Conservation (phyloP, 2,888 invertebrate species). For the Girardia tigrina region DNA sequence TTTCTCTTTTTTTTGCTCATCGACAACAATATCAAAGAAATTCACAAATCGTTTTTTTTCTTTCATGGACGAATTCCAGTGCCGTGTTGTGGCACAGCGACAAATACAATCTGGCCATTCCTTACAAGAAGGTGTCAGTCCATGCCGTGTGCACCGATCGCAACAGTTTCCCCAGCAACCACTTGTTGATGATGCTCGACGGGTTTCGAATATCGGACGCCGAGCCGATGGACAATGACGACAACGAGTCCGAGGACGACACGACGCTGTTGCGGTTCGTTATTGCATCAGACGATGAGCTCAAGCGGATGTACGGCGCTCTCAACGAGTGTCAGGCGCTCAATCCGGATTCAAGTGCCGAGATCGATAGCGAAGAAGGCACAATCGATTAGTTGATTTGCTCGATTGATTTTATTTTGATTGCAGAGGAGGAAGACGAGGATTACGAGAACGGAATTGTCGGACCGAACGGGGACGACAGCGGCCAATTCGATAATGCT, state of each 20-base stretch:
- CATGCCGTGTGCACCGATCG: constrained; percentile 64
- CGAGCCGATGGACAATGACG: constrained; percentile 54
- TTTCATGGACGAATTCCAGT: too few relatives aligned
- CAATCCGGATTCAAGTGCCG: constrained; percentile 63
- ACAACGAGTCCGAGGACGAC: constrained; percentile 51
- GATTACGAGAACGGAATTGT: not conserved
- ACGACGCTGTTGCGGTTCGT: constrained; percentile 63
- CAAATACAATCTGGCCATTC: not conserved
- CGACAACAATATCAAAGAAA: too few relatives aligned
- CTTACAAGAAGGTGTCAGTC: constrained; percentile 55
- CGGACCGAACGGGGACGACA: not conserved
- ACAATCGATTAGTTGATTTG: not conserved
- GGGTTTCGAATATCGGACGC: constrained; percentile 44
- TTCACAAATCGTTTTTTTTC: too few relatives aligned
- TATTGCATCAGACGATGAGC: constrained; percentile 51
- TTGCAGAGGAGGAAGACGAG: not conserved
- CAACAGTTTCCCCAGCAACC: constrained; percentile 58
- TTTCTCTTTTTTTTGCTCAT: too few relatives aligned
- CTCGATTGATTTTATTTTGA: not conserved
- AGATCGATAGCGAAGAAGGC: constrained; percentile 53
- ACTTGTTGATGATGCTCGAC: constrained; percentile 63
- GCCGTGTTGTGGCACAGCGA: constrained; percentile 27
- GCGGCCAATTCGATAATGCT: not conserved
- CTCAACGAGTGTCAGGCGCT: constrained; percentile 65
- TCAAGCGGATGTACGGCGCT: constrained; percentile 58